Evolutionary conservation across 1,140 invertebrate genomes (phyloP), one percentile per base, ranked within the genome.

Genomic region (Homarus americanus): DNA sequence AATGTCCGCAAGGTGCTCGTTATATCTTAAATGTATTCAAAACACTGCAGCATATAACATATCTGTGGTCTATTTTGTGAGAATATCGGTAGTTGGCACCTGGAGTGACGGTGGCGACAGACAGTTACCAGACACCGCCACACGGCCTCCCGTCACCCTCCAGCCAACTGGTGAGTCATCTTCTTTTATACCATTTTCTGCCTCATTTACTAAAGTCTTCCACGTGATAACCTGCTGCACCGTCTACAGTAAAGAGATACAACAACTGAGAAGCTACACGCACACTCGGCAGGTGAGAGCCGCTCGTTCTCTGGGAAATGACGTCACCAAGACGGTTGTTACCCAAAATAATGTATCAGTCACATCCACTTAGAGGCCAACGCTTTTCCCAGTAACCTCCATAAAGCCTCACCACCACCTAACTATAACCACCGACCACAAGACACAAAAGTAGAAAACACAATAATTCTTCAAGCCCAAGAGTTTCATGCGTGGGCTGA

Each of bases 271-370:
- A 49, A 49, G 44, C 44, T 15, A 49, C 44, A 15, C 7, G 44
- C 44, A 49, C 44, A 7, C 44, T 49, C 44, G 44, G 41, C 7
- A 36, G 82, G 63, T 63, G 63, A 34, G 28, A 40, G n/a, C n/a
- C n/a, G n/a, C n/a, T n/a, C n/a, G n/a, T n/a, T n/a, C n/a, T n/a
- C n/a, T n/a, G n/a, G n/a, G n/a, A n/a, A 66, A 53, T 83, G 82
- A 83, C 82, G 82, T 83, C 82, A 83, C 58, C 82, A 40, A 38
- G 32, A 17, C 63, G 82, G 82, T 58, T 69, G 38, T 53, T 72
- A 24, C 34, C 82, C 36, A 83, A 83, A 83, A 83, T 83, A 69
- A 83, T 49, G 5, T 49, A 15, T 49, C 15, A 15, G 44, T 49
- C 44, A 49, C 44, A 49, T 49, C 44, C 44, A 15, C 44, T 7